Conservation (phyloP, 2,888 invertebrate genomes). For the Lasius platythorax region DNA sequence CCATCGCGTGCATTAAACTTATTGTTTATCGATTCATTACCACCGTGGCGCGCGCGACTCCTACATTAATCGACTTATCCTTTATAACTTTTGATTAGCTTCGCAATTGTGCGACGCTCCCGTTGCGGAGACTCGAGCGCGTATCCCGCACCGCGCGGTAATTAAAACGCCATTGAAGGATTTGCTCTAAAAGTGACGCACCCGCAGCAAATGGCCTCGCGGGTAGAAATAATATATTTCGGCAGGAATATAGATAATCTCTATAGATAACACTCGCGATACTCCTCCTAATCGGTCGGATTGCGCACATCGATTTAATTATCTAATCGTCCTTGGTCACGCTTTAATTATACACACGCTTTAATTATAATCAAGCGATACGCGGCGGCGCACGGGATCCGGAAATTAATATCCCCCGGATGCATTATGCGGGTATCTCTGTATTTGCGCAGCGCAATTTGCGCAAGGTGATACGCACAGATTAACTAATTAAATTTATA, state of each 20-base stretch:
- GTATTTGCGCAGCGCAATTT: conserved; percentile 20
- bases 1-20: conserved; percentile 49
- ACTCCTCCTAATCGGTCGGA: conserved; percentile 15
- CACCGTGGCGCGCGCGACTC: conserved; percentile 14
- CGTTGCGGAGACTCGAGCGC: not conserved
- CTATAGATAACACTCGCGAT: not conserved
- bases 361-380: conserved; percentile 50
- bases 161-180: not conserved
- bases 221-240: conserved; percentile 28
- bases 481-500: conserved; percentile 47
- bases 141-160: not conserved
- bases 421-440: conserved; percentile 2
- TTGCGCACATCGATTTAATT: conserved; percentile 43
- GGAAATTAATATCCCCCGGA: conserved; percentile 49
- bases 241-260: not conserved
- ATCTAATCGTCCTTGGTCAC: conserved; percentile 45
- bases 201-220: not conserved
- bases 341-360: conserved; percentile 50
- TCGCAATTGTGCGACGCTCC: conserved; percentile 2
- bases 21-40: conserved; percentile 60
- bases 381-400: conserved; percentile 1
- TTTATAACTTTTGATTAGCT: conserved; percentile 40
- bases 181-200: not conserved
- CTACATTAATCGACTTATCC: conserved; percentile 44
- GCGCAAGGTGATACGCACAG: conserved; percentile 1